These are phyloP conservation scores for Cygnus atratus DNA, from an alignment of 2,113 vertebrate genomes.

Conservation along the genomic window DNA sequence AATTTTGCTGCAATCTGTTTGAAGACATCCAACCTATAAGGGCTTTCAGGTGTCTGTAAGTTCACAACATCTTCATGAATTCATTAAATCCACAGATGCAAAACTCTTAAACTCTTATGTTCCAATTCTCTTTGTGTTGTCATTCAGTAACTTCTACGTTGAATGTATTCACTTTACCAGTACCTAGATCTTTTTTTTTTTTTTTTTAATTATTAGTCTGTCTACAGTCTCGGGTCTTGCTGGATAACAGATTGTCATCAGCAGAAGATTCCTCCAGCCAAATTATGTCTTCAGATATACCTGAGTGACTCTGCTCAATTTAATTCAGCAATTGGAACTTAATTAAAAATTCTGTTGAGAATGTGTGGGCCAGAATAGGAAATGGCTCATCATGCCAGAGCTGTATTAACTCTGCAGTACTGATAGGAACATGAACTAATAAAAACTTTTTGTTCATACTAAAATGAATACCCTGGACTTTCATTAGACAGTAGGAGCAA, in stretches of 20 bases:
- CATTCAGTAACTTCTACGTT: background rate
- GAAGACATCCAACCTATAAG: background rate
- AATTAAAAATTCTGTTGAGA: constrained; percentile 32
- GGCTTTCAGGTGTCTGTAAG: background rate
- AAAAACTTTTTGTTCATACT: background rate
- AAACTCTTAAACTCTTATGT: background rate
- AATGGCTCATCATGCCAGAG: background rate
- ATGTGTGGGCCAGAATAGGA: background rate
- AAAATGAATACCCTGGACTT: background rate
- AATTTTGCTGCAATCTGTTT: background rate
- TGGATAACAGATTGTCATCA: background rate
- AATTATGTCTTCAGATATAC: constrained; percentile 19
- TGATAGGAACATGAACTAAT: constrained; percentile 18
- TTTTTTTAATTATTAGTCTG: background rate
- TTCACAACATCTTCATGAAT: background rate
- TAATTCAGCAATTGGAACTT: background rate
- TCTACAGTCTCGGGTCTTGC: background rate
- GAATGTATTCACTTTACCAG: background rate
- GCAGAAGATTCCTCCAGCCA: background rate
- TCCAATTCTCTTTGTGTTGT: background rate
- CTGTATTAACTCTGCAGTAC: background rate
- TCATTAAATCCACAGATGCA: background rate
- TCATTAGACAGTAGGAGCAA: background rate
- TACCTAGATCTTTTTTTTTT: background rate
- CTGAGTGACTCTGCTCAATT: constrained; percentile 3